Evolutionary conservation across 2,888 invertebrate genomes (phyloP), one percentile per base, ranked within the genome.

Genomic region (Brachyopa scutellaris): DNA sequence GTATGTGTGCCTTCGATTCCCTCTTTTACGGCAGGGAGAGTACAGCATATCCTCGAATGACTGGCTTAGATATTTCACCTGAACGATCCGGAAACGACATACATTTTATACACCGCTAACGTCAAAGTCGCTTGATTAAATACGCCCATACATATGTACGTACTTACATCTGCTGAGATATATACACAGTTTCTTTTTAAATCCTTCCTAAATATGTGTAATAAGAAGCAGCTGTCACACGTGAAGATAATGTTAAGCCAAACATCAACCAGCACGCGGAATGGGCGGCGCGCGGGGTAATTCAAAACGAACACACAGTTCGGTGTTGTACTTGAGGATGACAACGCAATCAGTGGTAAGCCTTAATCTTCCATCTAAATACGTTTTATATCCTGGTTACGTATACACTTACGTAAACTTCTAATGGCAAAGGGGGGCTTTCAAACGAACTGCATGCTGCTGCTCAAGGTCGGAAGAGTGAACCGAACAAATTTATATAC

Each of bases 341-440:
- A 69, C 62, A 80, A 64, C 57, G 62, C 61, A 69, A 74, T 79
- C 67, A 80, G 67, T 79, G 47, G 62, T 57, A 45, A 79, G 73
- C 73, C 55, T 38, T 80, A 74, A 74, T 80, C 79, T 69, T 69
- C 67, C 59, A 49, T 57, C 61, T 42, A 69, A 69, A 79, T 61
- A 73, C 64, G 29, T 53, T 36, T 45, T 55, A 26, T 45, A 55
- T 62, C 55, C 73, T 40, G 31, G 33, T 17, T 29, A 40, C 17
- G 33, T 29, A 13, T 19, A 9, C 8, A 9, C 33, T 53, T 15
- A 19, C 29, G 23, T 42, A 45, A 38, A 33, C 59, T 72, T 69
- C n/a, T n/a, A 64, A 62, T 26, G 23, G 19, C n/a, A 74, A 57
- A 40, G 33, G 33, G 59, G 31, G 53, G 31, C 61, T 55, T 40